Evolutionary conservation across 1,140 invertebrate species (phyloP).

Genomic region (Diprion similis): DNA sequence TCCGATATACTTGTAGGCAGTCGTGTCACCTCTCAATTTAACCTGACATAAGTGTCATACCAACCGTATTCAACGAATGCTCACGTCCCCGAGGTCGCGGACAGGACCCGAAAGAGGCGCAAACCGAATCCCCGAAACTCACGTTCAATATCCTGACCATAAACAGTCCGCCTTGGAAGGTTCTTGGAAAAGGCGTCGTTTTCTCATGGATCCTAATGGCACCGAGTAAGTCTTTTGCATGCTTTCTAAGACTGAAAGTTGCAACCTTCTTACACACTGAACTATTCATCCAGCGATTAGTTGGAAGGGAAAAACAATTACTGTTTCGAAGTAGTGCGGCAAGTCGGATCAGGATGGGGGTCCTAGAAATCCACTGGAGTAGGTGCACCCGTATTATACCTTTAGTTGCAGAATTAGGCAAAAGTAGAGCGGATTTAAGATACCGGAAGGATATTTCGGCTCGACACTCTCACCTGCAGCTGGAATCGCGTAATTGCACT

Average conservation of each 20-base stretch:
- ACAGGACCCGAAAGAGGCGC: not conserved
- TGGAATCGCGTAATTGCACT: no score
- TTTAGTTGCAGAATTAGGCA: not conserved
- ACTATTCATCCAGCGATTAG: no score
- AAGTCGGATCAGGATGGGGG: not conserved
- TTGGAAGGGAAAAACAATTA: not conserved
- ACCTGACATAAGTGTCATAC: conserved; percentile 7
- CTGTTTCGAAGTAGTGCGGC: not conserved
- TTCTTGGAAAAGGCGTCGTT: no score
- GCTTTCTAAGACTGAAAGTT: no score
- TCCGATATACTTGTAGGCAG: not conserved
- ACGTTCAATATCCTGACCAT: no score
- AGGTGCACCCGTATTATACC: no score
- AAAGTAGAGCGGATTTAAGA: conserved; percentile 2
- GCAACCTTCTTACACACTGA: no score
- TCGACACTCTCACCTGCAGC: not conserved
- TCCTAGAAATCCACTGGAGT: no score
- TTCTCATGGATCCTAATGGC: not conserved
- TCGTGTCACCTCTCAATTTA: not conserved
- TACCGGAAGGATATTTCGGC: not conserved
- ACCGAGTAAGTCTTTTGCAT: no score
- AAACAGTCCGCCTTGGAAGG: not conserved
- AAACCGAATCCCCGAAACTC: not conserved
- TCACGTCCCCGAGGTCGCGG: not conserved
- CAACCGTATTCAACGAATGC: not conserved